A percentile compares a stretch with the other conserved stretches of the same genome.
Conservation (phyloP, 2,888 invertebrate genomes). For the Phaedon cochleariae region DNA sequence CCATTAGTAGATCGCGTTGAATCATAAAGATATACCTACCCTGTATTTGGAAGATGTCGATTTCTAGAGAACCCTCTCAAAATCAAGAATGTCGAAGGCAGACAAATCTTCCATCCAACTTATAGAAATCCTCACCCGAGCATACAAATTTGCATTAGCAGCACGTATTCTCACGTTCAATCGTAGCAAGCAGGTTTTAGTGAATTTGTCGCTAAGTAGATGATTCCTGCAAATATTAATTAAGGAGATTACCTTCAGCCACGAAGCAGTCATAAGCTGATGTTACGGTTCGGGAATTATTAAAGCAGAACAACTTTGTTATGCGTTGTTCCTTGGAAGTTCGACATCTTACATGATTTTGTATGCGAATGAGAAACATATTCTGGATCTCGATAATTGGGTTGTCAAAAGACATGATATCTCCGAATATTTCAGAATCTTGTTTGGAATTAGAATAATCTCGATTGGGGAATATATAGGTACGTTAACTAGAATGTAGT, state of each 20-base stretch:
- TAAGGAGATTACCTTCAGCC: conserved; percentile 15
- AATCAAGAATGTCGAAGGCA: too few species aligned
- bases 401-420: too few species aligned
- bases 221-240: conserved; percentile 26
- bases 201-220: conserved; percentile 1
- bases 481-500: too few species aligned
- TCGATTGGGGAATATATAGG: too few species aligned
- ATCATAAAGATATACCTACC: too few species aligned
- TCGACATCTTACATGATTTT: too few species aligned
- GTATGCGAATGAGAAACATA: not conserved
- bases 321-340: not conserved
- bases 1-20: too few species aligned
- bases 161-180: not conserved
- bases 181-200: not conserved
- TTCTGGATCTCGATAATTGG: not conserved
- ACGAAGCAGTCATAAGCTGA: conserved; percentile 30
- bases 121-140: not conserved
- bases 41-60: too few species aligned
- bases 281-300: conserved; percentile 28
- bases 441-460: too few species aligned
- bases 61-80: too few species aligned
- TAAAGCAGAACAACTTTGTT: conserved; percentile 21
- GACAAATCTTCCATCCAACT: not conserved
- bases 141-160: not conserved
- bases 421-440: too few species aligned